These are phyloP conservation scores for Rallus limicola DNA, from an alignment of 2,113 vertebrate species.

Conservation along the genomic window DNA sequence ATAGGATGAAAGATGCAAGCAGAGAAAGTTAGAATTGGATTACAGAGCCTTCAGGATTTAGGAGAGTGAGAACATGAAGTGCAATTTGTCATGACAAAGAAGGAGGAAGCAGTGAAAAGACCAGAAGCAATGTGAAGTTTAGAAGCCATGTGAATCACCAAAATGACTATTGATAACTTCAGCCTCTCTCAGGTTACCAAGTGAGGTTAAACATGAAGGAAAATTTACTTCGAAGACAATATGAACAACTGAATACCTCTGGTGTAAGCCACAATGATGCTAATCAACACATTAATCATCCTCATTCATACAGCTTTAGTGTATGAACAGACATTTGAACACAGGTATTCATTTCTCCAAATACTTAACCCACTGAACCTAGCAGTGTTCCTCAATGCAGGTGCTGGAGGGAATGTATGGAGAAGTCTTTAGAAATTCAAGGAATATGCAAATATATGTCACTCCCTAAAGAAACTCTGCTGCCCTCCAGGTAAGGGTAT, in stretches of 20 bases:
- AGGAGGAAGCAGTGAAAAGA: neutral
- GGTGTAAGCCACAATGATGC: neutral
- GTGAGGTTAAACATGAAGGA: neutral
- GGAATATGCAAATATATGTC: neutral
- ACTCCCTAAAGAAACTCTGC: neutral
- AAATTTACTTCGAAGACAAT: neutral
- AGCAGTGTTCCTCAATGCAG: neutral
- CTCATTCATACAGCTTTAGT: neutral
- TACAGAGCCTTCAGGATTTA: neutral
- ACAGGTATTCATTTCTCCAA: neutral
- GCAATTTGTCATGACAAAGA: neutral
- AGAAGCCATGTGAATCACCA: neutral
- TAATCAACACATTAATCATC: neutral
- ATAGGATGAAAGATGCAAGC: neutral
- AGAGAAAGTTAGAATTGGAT: neutral
- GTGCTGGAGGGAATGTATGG: neutral
- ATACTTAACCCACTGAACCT: neutral
- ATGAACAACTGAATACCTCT: neutral
- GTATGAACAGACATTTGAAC: neutral
- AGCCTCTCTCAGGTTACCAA: neutral
- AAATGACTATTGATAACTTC: neutral
- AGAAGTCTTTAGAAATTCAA: neutral
- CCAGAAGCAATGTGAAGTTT: accelerated
- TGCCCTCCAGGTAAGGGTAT: neutral
- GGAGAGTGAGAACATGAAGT: neutral